phyloP scores from a whole-genome alignment of 1,140 invertebrate genomes.

The Drosophila elegans region DNA sequence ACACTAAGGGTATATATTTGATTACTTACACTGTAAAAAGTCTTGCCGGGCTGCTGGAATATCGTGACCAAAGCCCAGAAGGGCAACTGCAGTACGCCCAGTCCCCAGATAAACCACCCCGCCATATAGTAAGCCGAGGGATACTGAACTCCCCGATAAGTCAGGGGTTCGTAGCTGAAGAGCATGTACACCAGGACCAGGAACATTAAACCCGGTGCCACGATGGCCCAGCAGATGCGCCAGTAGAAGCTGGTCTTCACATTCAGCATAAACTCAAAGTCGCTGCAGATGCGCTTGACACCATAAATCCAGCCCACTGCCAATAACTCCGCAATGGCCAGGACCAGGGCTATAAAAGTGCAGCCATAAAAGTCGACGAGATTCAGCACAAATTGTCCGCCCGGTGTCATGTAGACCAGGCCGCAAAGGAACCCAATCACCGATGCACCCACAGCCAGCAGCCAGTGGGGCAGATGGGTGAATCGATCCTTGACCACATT shows the following conservation, averaged over 20 bases:
- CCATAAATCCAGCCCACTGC: constrained; percentile 92
- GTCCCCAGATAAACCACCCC: constrained; percentile 85
- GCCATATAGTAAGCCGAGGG: constrained; percentile 84
- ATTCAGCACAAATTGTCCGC: constrained; percentile 93
- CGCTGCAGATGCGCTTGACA: constrained; percentile 87
- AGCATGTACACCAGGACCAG: constrained; percentile 89
- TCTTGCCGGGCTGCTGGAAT: constrained; percentile 64
- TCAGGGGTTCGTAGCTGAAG: constrained; percentile 85
- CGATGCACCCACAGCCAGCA: constrained; percentile 87
- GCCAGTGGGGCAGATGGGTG: constrained; percentile 87
- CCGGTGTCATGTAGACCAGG: constrained; percentile 91
- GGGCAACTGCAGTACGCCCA: constrained; percentile 85
- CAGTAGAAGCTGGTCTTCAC: constrained; percentile 90
- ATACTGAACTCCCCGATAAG: constrained; percentile 85
- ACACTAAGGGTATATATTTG: neutral
- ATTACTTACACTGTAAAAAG: constrained; percentile 52
- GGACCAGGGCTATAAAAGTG: constrained; percentile 91
- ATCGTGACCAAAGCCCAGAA: constrained; percentile 84
- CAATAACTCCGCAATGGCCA: constrained; percentile 90
- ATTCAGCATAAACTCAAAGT: constrained; percentile 91
- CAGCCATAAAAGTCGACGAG: constrained; percentile 94
- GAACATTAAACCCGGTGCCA: constrained; percentile 91
- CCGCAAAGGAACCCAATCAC: constrained; percentile 88
- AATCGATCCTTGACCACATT: constrained; percentile 90
- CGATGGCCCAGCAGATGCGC: constrained; percentile 92